phyloP scores from a whole-genome alignment of 1,140 invertebrate genomes.

The Leucophenga varia region DNA sequence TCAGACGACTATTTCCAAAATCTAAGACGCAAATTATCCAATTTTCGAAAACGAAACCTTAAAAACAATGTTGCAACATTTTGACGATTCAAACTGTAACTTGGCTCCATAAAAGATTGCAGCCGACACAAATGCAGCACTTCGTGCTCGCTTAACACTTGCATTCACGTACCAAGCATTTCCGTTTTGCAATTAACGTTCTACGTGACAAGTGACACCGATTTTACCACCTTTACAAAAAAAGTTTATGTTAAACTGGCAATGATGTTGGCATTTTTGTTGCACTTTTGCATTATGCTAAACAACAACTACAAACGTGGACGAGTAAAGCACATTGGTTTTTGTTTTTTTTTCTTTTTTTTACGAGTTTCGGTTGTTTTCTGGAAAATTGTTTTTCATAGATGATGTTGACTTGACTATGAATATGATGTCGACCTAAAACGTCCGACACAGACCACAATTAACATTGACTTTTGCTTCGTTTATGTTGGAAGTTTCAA shows the following conservation, averaged over 20 bases:
- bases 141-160: too few relatives aligned
- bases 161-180: too few relatives aligned
- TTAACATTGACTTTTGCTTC: too few relatives aligned
- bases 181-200: constrained; percentile 54
- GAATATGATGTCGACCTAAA: too few relatives aligned
- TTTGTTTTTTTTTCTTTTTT: background rate
- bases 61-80: constrained; percentile 34
- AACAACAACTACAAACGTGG: too few relatives aligned
- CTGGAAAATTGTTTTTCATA: constrained; percentile 28
- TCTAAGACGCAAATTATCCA: constrained; percentile 44
- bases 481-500: too few relatives aligned
- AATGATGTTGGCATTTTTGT: constrained; percentile 17
- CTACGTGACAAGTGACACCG: constrained; percentile 56
- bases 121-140: constrained; percentile 16
- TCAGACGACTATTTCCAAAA: too few relatives aligned
- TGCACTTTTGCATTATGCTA: background rate
- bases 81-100: constrained; percentile 30
- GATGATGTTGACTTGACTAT: constrained; percentile 6
- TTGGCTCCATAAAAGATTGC: background rate
- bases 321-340: too few relatives aligned
- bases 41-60: constrained; percentile 15
- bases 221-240: constrained; percentile 52
- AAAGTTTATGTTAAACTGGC: too few relatives aligned
- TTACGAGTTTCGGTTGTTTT: constrained; percentile 7
- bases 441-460: too few relatives aligned